Evolutionary conservation across 2,797 vertebrate species (phyloP).

Genomic region (Gallirallus australis): DNA sequence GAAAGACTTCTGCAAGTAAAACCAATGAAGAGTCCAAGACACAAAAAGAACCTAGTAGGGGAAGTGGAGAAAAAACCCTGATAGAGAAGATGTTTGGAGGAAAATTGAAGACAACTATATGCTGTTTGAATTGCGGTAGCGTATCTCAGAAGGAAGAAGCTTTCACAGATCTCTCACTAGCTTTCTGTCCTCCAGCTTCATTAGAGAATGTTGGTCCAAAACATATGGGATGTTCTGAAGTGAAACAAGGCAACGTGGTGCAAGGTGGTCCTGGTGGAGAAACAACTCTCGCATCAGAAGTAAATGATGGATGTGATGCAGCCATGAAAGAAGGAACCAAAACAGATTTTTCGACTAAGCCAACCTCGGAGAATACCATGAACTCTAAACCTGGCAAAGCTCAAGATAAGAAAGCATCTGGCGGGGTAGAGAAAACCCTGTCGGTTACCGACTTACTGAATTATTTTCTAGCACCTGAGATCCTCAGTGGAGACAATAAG

Average conservation of each 20-base stretch:
- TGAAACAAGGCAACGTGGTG: slow-evolving; percentile 45
- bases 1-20: slow-evolving; percentile 49
- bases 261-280: slow-evolving; percentile 49
- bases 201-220: slow-evolving; percentile 69
- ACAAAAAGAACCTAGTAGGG: slow-evolving; percentile 51
- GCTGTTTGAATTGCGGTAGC: slow-evolving; percentile 92
- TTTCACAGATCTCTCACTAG: slow-evolving; percentile 95
- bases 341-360: slow-evolving; percentile 50
- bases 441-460: slow-evolving; percentile 94
- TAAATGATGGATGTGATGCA: slow-evolving; percentile 51
- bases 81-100: slow-evolving; percentile 96
- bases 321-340: slow-evolving; percentile 46
- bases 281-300: slow-evolving; percentile 12
- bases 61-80: slow-evolving; percentile 83
- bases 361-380: slow-evolving; percentile 47
- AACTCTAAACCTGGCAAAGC: slow-evolving; percentile 55
- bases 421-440: slow-evolving; percentile 76
- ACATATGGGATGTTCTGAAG: slow-evolving; percentile 26
- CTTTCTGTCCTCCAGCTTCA: slow-evolving; percentile 90
- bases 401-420: slow-evolving; percentile 62
- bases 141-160: slow-evolving; percentile 96
- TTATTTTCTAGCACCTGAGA: slow-evolving; percentile 96
- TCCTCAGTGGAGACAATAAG: slow-evolving; percentile 95
- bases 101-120: slow-evolving; percentile 89
- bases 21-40: slow-evolving; percentile 52